These are phyloP conservation scores for Dipus sagitta DNA, from an alignment of 2,797 vertebrate species.

Conservation along the genomic window DNA sequence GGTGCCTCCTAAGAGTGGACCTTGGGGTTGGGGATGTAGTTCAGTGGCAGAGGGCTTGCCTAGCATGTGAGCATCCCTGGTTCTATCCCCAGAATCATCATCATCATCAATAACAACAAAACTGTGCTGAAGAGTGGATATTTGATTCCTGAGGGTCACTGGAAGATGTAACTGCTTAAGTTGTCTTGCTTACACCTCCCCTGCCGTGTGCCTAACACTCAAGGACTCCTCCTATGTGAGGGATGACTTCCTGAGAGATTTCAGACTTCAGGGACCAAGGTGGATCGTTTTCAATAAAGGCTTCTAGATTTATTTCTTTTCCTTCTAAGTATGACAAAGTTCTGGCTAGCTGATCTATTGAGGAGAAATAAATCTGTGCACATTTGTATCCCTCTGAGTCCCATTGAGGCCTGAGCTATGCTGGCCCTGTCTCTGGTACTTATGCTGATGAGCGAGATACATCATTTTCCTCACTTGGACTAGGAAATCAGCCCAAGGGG, in stretches of 20 bases:
- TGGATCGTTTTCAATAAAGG: background rate
- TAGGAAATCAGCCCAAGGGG: background rate
- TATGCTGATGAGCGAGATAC: background rate
- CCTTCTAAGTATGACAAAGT: background rate
- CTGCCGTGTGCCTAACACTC: background rate
- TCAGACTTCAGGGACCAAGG: background rate
- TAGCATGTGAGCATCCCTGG: background rate
- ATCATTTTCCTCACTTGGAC: constrained; percentile 18
- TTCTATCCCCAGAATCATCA: background rate
- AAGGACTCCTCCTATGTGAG: background rate
- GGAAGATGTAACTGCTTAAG: background rate
- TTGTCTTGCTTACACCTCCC: background rate
- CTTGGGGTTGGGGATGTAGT: background rate
- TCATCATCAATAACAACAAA: background rate
- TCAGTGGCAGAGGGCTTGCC: background rate
- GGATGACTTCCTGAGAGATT: background rate
- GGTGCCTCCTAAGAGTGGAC: background rate
- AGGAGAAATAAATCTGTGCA: background rate
- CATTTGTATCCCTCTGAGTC: background rate
- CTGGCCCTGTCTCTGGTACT: background rate
- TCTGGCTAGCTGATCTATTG: background rate
- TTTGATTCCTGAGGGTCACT: background rate
- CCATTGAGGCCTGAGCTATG: background rate
- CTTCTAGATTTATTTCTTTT: constrained; percentile 35
- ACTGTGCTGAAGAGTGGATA: background rate